Base-by-base conservation (phyloP, 1,140 invertebrate species). In the Diuraphis noxia region DNA sequence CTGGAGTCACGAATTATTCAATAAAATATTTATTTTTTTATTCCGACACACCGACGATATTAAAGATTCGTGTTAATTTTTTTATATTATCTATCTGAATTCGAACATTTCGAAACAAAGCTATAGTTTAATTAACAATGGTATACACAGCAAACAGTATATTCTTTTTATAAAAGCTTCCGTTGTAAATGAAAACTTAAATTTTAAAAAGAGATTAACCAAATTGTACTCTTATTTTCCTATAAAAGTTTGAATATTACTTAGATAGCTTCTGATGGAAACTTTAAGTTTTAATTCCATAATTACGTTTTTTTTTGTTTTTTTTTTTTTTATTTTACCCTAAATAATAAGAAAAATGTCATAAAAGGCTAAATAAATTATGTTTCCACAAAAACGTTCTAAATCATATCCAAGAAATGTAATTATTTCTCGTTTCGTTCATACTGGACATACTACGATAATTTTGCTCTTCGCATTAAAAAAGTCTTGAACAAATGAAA, bases 191-290 rank as follows among this genome's bases (percentile, higher is more conserved):
- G 6, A 81, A 81, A 81, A 81, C 19, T 38, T 81, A 9, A 23
- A 40, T 82, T 82, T 82, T 82, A 82, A 82, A 82, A 82, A 82
- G 23, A 43, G 81, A 84, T 43, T 84, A 84, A 84, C 40, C 40
- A 41, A 43, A 84, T 84, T 43, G 43, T 43, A n/a, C 25, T n/a
- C 30, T 30, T 43, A 84, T 84, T 43, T 43, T 43, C 4, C 40
- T 84, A 84, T n/a, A 84, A 84, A 84, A 84, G 81, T 84, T 84
- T 84, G 25, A 84, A 82, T 30, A 30, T 82, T n/a, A 43, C 40
- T 41, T 43, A 43, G 30, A 84, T 43, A 84, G 43, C 30, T 82
- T 40, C 79, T 40, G 38, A 82, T 38, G 10, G 36, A 82, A 84
- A 43, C 25, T 43, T n/a, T 1, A 84, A 84, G 17, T 84, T 40